Percentiles rank a stretch among this genome's conserved stretches.
phyloP scores from a whole-genome alignment of 1,140 invertebrate genomes.

The Drosophila setifemur region DNA sequence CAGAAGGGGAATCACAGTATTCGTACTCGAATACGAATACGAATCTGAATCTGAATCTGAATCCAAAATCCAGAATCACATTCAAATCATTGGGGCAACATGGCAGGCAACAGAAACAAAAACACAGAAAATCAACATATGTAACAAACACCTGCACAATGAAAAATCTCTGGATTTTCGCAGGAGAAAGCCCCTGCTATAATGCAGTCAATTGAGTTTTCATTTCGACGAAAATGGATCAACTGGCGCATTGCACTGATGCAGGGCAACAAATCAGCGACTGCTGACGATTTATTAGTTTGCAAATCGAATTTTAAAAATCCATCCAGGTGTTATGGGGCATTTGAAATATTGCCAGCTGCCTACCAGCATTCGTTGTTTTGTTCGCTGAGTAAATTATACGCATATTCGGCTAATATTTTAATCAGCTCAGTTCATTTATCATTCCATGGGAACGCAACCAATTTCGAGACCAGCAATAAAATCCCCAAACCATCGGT shows the following conservation, averaged over 20 bases:
- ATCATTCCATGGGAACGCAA: slow-evolving; percentile 11
- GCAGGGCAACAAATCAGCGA: slow-evolving; percentile 42
- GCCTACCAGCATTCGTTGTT: neutral
- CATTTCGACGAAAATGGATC: slow-evolving; percentile 36
- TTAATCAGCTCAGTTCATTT: slow-evolving; percentile 25
- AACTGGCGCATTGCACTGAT: slow-evolving; percentile 16
- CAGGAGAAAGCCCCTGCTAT: slow-evolving; percentile 23
- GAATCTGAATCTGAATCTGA: slow-evolving; percentile 17
- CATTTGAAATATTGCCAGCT: slow-evolving; percentile 1
- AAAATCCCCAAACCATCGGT: slow-evolving; percentile 35
- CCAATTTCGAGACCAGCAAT: slow-evolving; percentile 7
- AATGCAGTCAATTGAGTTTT: slow-evolving; percentile 76
- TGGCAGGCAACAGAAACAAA: neutral
- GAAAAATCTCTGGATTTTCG: slow-evolving; percentile 34
- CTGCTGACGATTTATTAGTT: slow-evolving; percentile 56
- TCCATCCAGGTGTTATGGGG: slow-evolving; percentile 9
- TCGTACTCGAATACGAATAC: neutral
- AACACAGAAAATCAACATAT: slow-evolving; percentile 42
- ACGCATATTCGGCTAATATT: slow-evolving; percentile 11
- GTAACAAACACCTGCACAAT: slow-evolving; percentile 57
- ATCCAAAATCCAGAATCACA: slow-evolving; percentile 41
- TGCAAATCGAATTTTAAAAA: slow-evolving; percentile 42
- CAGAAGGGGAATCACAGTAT: slow-evolving; percentile 43
- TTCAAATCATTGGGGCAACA: slow-evolving; percentile 44
- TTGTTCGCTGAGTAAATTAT: slow-evolving; percentile 1